Conservation (phyloP, 2,113 vertebrate genomes). For the Delphinapterus leucas region DNA sequence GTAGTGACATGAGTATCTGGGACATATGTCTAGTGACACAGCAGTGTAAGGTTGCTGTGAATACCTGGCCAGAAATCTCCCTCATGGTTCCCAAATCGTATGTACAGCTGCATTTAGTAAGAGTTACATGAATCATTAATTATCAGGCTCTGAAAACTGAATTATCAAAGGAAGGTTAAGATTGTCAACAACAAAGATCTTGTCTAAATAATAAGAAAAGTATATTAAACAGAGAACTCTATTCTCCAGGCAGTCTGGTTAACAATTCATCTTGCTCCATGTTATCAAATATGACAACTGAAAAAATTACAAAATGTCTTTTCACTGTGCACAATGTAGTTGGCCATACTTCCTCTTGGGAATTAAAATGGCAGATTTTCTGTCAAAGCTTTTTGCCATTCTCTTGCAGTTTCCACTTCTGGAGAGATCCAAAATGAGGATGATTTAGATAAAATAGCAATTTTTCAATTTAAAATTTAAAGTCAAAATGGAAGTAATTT, state of each 20-base stretch:
- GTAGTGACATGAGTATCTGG: neutral
- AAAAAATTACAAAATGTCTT: conserved; percentile 1
- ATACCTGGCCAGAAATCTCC: neutral
- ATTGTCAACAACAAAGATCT: neutral
- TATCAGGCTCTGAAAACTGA: neutral
- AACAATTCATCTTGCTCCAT: neutral
- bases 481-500: neutral
- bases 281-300: neutral
- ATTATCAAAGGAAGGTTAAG: neutral
- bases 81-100: neutral
- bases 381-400: neutral
- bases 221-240: neutral
- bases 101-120: neutral
- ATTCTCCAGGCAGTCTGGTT: neutral
- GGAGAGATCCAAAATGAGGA: neutral
- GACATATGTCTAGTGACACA: neutral
- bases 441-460: neutral
- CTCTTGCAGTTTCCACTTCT: neutral
- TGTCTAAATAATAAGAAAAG: neutral
- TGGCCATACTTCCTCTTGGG: neutral
- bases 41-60: neutral
- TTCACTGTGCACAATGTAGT: neutral
- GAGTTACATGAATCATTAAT: neutral
- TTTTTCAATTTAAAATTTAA: neutral
- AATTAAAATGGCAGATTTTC: neutral